A percentile compares a stretch with the other conserved stretches of the same genome.
Conservation (phyloP, 2,113 vertebrate species). For the Anguilla japonica region DNA sequence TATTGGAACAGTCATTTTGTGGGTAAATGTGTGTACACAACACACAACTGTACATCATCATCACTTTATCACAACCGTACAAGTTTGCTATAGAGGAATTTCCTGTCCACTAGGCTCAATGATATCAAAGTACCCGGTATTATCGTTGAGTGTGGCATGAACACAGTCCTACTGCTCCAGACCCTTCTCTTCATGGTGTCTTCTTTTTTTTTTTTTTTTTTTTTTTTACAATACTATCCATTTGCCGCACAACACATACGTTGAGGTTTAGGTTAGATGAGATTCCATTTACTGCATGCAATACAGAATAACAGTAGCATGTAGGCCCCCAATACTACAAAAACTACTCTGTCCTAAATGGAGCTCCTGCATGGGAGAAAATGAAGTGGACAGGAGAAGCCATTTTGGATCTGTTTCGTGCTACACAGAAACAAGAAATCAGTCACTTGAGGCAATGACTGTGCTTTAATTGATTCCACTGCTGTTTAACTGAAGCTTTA, state of each 20-base stretch:
- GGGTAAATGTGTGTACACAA: neutral
- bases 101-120: too few relatives aligned
- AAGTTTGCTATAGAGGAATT: too few relatives aligned
- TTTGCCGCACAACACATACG: neutral
- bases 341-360: conserved; percentile 47
- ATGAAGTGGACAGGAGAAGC: conserved; percentile 48
- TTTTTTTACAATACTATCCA: neutral
- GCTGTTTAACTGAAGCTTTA: neutral
- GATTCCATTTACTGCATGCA: neutral
- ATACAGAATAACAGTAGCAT: neutral
- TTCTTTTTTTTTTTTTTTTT: too few relatives aligned
- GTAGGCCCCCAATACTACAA: conserved; percentile 45
- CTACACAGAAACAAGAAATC: conserved; percentile 26
- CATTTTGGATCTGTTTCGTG: conserved; percentile 39
- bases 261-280: neutral
- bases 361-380: conserved; percentile 22
- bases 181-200: too few relatives aligned
- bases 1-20: neutral
- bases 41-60: neutral
- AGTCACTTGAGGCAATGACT: conserved; percentile 24
- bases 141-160: too few relatives aligned
- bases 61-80: too few relatives aligned
- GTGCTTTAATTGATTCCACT: conserved; percentile 25
- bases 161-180: too few relatives aligned
- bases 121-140: too few relatives aligned